Base-by-base conservation (phyloP, 2,797 vertebrate species). In the Paguma larvata region DNA sequence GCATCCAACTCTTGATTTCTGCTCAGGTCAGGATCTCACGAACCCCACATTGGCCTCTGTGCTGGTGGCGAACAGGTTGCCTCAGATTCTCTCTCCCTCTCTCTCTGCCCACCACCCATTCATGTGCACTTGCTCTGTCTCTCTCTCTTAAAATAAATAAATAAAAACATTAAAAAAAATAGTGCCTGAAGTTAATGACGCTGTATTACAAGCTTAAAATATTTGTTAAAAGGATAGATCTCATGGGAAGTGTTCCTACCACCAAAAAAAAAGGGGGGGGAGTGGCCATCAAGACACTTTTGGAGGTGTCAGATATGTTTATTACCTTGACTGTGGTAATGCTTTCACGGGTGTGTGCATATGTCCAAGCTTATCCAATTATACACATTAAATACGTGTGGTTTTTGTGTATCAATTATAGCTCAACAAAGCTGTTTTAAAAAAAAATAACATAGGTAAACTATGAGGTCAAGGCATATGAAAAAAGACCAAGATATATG, bases 361-460 rank as follows among this genome's bases (percentile, higher is more conserved):
- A 79, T 32, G 48, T 77, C 59, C 30, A 92, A 68, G 41, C 41
- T 84, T n/a, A 89, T 73, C 44, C 63, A 34, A 56, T 7, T 56
- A 10, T 38, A 56, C 38, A 34, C 14, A 65, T 38, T 72, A 65
- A 85, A 16, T 12, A 65, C 5, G 18, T 65, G 14, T 3, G 14
- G 25, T 13, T 38, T 84, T 80, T 56, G 34, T 38, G 6, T 65
- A 65, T 73, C 25, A 80, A 16, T 65, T 92, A 27, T 27, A 67
- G n/a, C 25, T 53, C 73, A 93, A 85, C 34, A 89, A 77, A 89
- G 51, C 68, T 83, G 25, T 79, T 85, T 78, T 48, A n/a, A n/a
- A 82, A 85, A 56, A 70, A 83, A 59, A 30, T 62, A 41, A 51
- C 62, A 51, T 51, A 44, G 32, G 67, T 16, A 53, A 82, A 72